Base-by-base conservation (phyloP, 2,888 invertebrate genomes). In the Oscheius sp. region DNA sequence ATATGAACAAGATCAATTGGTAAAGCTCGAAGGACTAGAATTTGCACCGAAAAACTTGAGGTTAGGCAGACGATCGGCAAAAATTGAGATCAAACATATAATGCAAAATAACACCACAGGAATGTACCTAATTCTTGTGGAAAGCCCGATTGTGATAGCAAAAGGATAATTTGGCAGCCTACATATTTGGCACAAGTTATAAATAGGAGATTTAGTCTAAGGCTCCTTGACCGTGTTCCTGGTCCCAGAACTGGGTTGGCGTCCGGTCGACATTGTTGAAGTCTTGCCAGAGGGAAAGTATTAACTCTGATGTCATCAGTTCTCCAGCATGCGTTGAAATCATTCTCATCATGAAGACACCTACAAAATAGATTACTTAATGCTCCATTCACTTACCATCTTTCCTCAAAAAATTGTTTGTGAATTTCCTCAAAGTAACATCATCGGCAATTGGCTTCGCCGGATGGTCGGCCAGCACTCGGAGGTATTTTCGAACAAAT, bases 331-430 rank as follows among this genome's bases (percentile, higher is more conserved):
- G 86, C 1, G 86, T 86, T 2, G 84, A 84, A 59, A 86, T 85
- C 82, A 86, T 86, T 22, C 86, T 80, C 33, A 86, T 74, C 85
- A 86, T 86, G 71, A 86, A 86, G n/a, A 86, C 77, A 49, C 86
- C 86, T 74, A n/a, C n/a, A n/a, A 75, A 26, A 71, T 44, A 26
- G 26, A 22, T 49, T 49, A 5, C 12, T 24, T 14, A 26, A 44
- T 44, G 41, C 44, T 59, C 26, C 17, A 14, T 14, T 24, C 28
- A 24, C 26, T 14, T 8, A 72, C 73, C 75, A 67, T 76, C 74
- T 73, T 85, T 85, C 8, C 86, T 76, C 30, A 86, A 72, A 70
- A 86, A 86, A 38, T 83, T 80, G 67, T 86, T 82, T n/a, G 84
- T 82, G 76, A 86, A 86, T 61, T 86, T 86, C 26, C 82, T 71